These are phyloP conservation scores for Heliconius sara DNA, from an alignment of 2,888 invertebrate species.

Conservation along the genomic window DNA sequence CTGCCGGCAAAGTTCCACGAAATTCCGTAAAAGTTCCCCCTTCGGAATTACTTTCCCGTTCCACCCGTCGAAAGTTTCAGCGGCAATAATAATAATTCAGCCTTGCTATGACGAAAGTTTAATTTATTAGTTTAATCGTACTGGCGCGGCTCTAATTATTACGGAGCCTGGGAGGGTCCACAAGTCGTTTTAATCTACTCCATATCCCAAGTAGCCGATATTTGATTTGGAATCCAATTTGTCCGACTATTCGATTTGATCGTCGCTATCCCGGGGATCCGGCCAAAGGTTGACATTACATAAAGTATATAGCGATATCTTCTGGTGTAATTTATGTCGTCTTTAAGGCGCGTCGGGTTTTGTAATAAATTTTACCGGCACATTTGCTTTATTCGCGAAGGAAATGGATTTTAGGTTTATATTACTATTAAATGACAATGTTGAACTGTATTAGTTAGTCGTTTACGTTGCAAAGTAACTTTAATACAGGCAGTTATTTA, in stretches of 20 bases:
- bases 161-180: conserved; percentile 45
- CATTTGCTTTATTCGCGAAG: conserved; percentile 18
- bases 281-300: conserved; percentile 16
- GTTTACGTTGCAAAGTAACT: background rate
- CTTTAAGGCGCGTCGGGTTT: conserved; percentile 13
- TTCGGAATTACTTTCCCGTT: conserved; percentile 79
- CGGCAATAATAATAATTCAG: conserved; percentile 74
- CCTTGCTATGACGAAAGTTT: conserved; percentile 80
- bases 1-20: conserved; percentile 72
- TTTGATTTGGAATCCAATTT: conserved; percentile 47
- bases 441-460: background rate
- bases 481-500: background rate
- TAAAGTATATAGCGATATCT: conserved; percentile 16
- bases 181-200: conserved; percentile 43
- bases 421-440: conserved; percentile 4
- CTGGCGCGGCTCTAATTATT: conserved; percentile 77
- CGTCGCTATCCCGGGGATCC: conserved; percentile 21
- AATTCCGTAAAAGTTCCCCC: conserved; percentile 67
- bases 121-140: conserved; percentile 82
- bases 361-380: conserved; percentile 24
- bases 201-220: conserved; percentile 40
- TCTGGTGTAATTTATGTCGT: conserved; percentile 23
- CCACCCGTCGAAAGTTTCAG: conserved; percentile 70
- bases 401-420: conserved; percentile 20
- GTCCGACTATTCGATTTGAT: conserved; percentile 37